Base-by-base conservation (phyloP, 2,888 invertebrate genomes). In the Rhamnusium bicolor region DNA sequence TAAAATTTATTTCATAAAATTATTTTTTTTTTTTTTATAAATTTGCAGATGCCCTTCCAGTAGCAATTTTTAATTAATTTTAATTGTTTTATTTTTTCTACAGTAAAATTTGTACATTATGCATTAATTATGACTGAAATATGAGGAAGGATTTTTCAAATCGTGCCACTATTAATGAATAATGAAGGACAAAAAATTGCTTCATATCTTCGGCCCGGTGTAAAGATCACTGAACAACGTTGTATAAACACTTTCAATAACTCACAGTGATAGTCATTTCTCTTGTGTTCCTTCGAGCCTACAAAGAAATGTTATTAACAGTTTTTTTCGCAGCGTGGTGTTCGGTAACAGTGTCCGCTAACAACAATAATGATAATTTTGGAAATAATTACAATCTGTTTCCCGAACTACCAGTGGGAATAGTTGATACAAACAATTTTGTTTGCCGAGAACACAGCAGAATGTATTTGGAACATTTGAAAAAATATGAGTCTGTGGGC, bases 401-500 rank as follows among this genome's bases (percentile, higher is more conserved):
- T 79, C 85, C 85, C 6, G 74, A 75, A 32, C 74, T 85, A 61
- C 85, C 84, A 0, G 74, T 80, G 49, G 81, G 78, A 6, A 77
- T 81, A 51, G 75, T 82, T 29, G 74, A 79, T 21, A 77, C 83
- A 46, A 73, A 79, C 73, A 84, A 85, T 71, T 70, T 77, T 67
- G 61, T 85, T 21, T 86, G 86, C 67, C 77, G 77, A 68, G 80
- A 81, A n/a, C 83, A 86, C 29, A 84, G 82, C 69, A 65, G 80
- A 63, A 68, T 82, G 63, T 85, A 85, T 68, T 61, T 80, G 27
- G 82, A 84, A 18, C 78, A 82, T 71, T 77, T 91, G 78, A 89
- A 89, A 79, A n/a, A 91, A 91, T 80, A 89, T 90, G 70, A 91
- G 90, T 1, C 80, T 91, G 14, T 91, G 91, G 91, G 90, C 91